These are phyloP conservation scores for Stenurella melanura DNA, from an alignment of 2,888 invertebrate genomes.

Conservation along the genomic window DNA sequence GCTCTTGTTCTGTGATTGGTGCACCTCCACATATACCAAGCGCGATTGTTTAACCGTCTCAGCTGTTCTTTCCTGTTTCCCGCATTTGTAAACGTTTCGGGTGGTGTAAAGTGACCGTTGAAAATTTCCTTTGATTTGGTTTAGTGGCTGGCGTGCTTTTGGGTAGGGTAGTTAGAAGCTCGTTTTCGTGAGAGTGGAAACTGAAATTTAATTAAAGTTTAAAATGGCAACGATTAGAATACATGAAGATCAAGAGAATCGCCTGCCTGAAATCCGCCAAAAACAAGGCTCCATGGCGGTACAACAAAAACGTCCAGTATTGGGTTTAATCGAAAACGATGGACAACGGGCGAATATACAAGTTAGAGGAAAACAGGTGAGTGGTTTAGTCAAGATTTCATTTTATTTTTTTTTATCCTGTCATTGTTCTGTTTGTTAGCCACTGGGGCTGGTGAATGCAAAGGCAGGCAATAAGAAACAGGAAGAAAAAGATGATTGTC, in stretches of 20 bases:
- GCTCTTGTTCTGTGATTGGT: constrained; percentile 21
- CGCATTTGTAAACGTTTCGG: constrained; percentile 51
- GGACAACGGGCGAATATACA: constrained; percentile 67
- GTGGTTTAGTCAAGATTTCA: neutral
- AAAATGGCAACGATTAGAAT: constrained; percentile 85
- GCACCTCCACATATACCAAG: constrained; percentile 20
- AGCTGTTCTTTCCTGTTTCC: constrained; percentile 62
- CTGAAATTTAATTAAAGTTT: neutral
- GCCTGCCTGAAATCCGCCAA: constrained; percentile 71
- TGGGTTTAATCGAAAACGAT: constrained; percentile 76
- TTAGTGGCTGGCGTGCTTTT: constrained; percentile 25
- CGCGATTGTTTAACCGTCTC: constrained; percentile 52
- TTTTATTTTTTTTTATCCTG: neutral
- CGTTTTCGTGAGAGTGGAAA: neutral
- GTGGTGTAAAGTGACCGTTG: constrained; percentile 42
- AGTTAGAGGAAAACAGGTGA: constrained; percentile 65
- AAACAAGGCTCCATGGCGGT: constrained; percentile 70
- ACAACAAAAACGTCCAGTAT: constrained; percentile 78
- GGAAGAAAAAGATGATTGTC: constrained; percentile 44
- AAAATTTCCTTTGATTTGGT: constrained; percentile 3
- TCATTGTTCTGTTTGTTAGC: constrained; percentile 51
- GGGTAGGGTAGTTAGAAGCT: constrained; percentile 15
- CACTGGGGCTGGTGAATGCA: constrained; percentile 50
- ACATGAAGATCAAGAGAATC: constrained; percentile 87
- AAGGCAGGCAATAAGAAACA: constrained; percentile 39